Conservation (phyloP, 2,113 vertebrate species). For the Excalfactoria chinensis region DNA sequence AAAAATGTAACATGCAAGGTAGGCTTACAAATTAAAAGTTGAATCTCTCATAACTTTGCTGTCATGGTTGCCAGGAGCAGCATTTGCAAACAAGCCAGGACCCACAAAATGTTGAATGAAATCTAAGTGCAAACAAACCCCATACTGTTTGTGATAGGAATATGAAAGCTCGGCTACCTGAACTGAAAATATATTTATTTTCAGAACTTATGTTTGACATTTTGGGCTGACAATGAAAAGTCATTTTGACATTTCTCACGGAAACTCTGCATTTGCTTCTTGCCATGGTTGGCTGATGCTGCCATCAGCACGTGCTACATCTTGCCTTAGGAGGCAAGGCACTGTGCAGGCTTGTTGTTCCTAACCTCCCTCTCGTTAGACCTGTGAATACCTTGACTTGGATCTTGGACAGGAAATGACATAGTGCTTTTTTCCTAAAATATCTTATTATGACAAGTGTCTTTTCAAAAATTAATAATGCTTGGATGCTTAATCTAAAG, state of each 20-base stretch:
- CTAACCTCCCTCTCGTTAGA: background rate
- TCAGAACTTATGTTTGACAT: slow-evolving; percentile 27
- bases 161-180: background rate
- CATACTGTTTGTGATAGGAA: background rate
- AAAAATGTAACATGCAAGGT: background rate
- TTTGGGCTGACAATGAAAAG: slow-evolving; percentile 47
- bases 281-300: slow-evolving; percentile 1
- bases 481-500: background rate
- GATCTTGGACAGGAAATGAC: background rate
- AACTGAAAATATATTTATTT: slow-evolving; percentile 39
- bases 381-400: background rate
- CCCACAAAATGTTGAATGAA: background rate
- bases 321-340: slow-evolving; percentile 1
- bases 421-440: background rate
- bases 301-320: background rate
- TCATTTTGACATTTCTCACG: slow-evolving; percentile 45
- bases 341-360: background rate
- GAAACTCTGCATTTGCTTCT: slow-evolving; percentile 16
- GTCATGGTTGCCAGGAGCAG: background rate
- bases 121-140: slow-evolving; percentile 1
- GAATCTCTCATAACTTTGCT: background rate
- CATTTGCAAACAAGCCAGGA: background rate
- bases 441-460: background rate
- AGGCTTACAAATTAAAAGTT: background rate
- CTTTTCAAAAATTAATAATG: background rate